A percentile compares a stretch with the other conserved stretches of the same genome.
phyloP scores from a whole-genome alignment of 2,113 vertebrate species.

The Oncorhynchus mykiss region DNA sequence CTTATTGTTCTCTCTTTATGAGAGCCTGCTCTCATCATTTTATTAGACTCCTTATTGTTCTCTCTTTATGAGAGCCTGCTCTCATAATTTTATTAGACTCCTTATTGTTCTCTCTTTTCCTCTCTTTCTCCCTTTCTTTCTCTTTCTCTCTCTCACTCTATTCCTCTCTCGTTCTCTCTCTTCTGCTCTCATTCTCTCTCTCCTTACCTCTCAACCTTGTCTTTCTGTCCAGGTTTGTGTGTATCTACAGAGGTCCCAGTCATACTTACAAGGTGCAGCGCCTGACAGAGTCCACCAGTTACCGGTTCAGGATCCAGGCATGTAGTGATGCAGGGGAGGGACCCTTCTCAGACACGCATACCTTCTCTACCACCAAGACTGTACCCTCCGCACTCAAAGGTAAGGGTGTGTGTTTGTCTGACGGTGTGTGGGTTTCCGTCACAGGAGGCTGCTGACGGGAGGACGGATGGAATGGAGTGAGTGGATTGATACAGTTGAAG shows the following conservation, averaged over 20 bases:
- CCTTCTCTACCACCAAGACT: constrained; percentile 93
- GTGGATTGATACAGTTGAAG: too few relatives aligned
- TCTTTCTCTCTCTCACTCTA: not conserved
- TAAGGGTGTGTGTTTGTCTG: constrained; percentile 47
- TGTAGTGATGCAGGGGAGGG: constrained; percentile 90
- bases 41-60: too few relatives aligned
- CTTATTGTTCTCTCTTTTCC: too few relatives aligned
- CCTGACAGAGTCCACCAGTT: constrained; percentile 88
- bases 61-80: too few relatives aligned
- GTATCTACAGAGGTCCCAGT: constrained; percentile 93
- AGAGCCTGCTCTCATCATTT: too few relatives aligned
- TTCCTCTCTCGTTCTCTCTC: constrained; percentile 1
- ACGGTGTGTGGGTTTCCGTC: not conserved
- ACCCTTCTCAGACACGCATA: constrained; percentile 87
- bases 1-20: too few relatives aligned
- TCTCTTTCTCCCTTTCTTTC: not conserved
- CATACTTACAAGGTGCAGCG: constrained; percentile 97
- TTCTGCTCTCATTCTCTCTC: not conserved
- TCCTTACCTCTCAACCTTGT: not conserved
- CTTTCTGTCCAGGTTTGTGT: constrained; percentile 81
- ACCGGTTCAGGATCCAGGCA: constrained; percentile 95
- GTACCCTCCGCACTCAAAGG: constrained; percentile 95
- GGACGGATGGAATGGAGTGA: too few relatives aligned
- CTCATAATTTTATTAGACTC: too few relatives aligned
- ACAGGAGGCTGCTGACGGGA: too few relatives aligned